Evolutionary conservation across 2,888 invertebrate genomes (phyloP).

Genomic region (Brenthis hecate): DNA sequence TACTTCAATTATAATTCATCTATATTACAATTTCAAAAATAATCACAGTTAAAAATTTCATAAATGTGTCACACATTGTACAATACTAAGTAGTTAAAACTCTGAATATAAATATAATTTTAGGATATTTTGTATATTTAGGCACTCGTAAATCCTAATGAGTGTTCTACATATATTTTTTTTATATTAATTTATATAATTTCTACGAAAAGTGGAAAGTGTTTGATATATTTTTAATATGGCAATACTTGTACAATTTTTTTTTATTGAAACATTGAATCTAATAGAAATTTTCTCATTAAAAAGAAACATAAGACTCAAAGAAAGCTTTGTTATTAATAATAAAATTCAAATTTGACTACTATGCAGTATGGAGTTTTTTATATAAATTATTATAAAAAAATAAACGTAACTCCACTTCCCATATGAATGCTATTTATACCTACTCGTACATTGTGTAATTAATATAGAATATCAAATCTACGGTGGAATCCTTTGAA

Average conservation of each 20-base stretch:
- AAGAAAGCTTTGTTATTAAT: background rate
- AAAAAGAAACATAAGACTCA: background rate
- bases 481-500: conserved; percentile 44
- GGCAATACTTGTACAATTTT: conserved; percentile 14
- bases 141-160: conserved; percentile 24
- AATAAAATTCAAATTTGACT: background rate
- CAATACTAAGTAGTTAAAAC: conserved; percentile 14
- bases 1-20: conserved; percentile 23
- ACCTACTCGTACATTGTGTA: conserved; percentile 49
- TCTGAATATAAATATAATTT: conserved; percentile 12
- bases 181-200: conserved; percentile 10
- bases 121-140: conserved; percentile 19
- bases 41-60: conserved; percentile 43
- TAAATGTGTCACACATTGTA: conserved; percentile 29
- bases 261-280: background rate
- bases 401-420: conserved; percentile 12
- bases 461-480: conserved; percentile 39
- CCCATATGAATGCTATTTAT: conserved; percentile 45
- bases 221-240: conserved; percentile 19
- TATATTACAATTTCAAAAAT: conserved; percentile 25
- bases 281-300: background rate
- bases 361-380: background rate
- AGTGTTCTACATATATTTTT: conserved; percentile 17
- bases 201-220: conserved; percentile 14
- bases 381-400: conserved; percentile 6